These are phyloP conservation scores for Chelidonichthys spinosus DNA, from an alignment of 2,797 vertebrate species.

Conservation along the genomic window DNA sequence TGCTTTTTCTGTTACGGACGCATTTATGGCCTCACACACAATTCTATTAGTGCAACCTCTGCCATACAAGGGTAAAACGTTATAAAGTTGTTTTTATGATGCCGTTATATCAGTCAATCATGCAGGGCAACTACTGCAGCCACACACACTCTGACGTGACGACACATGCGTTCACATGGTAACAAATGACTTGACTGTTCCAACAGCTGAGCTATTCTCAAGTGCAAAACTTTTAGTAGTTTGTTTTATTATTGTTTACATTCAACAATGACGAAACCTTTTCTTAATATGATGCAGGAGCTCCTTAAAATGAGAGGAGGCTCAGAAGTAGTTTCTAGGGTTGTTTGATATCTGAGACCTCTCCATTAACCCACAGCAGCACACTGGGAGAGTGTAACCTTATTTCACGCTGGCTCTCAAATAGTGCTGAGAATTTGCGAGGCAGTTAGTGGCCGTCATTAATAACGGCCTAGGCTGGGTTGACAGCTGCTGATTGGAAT, in stretches of 20 bases:
- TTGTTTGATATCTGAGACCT: conserved; percentile 80
- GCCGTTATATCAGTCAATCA: conserved; percentile 70
- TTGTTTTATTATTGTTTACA: conserved; percentile 26
- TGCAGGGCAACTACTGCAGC: conserved; percentile 31
- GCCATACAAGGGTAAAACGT: conserved; percentile 60
- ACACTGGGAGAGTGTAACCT: conserved; percentile 78
- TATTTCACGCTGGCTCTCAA: conserved; percentile 83
- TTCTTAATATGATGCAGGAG: conserved; percentile 11
- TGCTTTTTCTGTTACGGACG: conserved; percentile 75
- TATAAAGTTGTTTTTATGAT: conserved; percentile 72
- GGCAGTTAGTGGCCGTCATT: conserved; percentile 86
- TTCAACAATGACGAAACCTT: conserved; percentile 20
- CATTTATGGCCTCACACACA: conserved; percentile 73
- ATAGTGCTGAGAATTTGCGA: conserved; percentile 84
- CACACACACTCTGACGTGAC: conserved; percentile 19
- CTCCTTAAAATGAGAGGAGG: conserved; percentile 41
- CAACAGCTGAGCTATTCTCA: conserved; percentile 39
- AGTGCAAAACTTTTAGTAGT: conserved; percentile 43
- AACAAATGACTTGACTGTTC: conserved; percentile 18
- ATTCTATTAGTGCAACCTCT: conserved; percentile 78
- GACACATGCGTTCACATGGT: not conserved
- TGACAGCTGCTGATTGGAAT: conserved; percentile 86
- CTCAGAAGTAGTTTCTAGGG: conserved; percentile 53
- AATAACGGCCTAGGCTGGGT: conserved; percentile 81
- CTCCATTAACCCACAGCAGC: conserved; percentile 76